phyloP scores from a whole-genome alignment of 30 jellyfish, hydroid and myxozoan genomes.

The Mastigias papua region DNA sequence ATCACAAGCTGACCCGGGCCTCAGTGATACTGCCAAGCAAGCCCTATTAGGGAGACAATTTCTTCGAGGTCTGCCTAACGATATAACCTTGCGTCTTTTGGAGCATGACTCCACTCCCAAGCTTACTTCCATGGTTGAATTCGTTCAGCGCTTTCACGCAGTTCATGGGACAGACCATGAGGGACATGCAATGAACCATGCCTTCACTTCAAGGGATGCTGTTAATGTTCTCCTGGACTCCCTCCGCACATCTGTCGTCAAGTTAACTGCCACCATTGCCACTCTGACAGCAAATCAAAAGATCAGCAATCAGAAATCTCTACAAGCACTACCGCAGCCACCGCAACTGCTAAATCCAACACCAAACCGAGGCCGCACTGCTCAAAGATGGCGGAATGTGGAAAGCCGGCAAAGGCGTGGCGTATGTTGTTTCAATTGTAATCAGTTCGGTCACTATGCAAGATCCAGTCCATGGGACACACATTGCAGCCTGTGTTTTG shows the following conservation, averaged over 20 bases:
- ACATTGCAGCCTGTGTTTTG: slow-evolving; percentile 31
- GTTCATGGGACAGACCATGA: slow-evolving; percentile 16
- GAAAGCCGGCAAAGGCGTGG: slow-evolving; percentile 15
- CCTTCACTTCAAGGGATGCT: background rate
- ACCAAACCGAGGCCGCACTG: slow-evolving; percentile 1
- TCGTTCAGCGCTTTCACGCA: slow-evolving; percentile 23
- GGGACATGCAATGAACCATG: background rate
- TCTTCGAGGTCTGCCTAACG: slow-evolving; percentile 35
- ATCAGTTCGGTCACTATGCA: slow-evolving; percentile 40
- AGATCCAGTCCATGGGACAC: slow-evolving; percentile 35
- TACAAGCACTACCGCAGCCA: too few relatives aligned
- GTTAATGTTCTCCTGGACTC: slow-evolving; percentile 12
- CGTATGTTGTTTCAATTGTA: slow-evolving; percentile 27
- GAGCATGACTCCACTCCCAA: slow-evolving; percentile 54
- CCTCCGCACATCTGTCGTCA: slow-evolving; percentile 10
- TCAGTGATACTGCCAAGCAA: slow-evolving; percentile 34
- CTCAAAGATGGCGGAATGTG: background rate
- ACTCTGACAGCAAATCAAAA: slow-evolving; percentile 8
- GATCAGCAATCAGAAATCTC: background rate
- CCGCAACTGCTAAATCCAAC: background rate
- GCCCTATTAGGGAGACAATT: slow-evolving; percentile 50
- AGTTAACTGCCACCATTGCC: slow-evolving; percentile 19
- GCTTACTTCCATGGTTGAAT: slow-evolving; percentile 5
- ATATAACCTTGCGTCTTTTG: slow-evolving; percentile 5
- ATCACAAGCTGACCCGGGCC: slow-evolving; percentile 28